Evolutionary conservation across 2,113 vertebrate species (phyloP), one percentile per base, ranked within the genome.

Genomic region (Bubo bubo): DNA sequence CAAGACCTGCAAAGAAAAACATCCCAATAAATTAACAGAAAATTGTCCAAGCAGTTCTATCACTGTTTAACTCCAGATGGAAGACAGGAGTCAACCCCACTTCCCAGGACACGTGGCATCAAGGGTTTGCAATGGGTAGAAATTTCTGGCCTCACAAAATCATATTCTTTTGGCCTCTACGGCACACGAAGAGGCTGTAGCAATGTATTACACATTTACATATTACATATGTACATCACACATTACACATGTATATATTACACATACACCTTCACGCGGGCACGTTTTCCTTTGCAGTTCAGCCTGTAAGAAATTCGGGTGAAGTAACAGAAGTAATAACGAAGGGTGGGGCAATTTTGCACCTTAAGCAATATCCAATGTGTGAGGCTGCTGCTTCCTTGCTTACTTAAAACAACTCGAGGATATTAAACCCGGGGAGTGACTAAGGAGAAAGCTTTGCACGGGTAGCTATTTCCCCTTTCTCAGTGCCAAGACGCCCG

Each of bases 121-220:
- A 20, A 49, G n/a, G 19, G 16, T 56, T n/a, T 49, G 41, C n/a
- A n/a, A n/a, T 0, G 12, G n/a, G 41, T 5, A 35, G 58, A 26
- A 64, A 41, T 12, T 28, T 49, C 30, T 56, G 21, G 34, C 39
- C 19, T n/a, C 41, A 23, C 20, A 75, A 75, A 75, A 60, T 17
- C 45, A 3, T 15, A 6, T 30, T 53, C 47, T 34, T 28, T n/a
- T 0, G 0, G 39, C 12, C 19, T 21, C 34, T 37, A 8, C 1
- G 2, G 53, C 23, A 35, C 41, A n/a, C 0, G 2, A 28, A 37
- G 27, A 49, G 41, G 39, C n/a, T 15, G 17, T 55, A 6, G 45
- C 9, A 6, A 3, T 5, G 22, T 14, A 27, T 45, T 8, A 45
- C 43, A 45, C 16, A 17, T 45, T 45, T 45, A 45, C 43, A 16